Evolutionary conservation across 2,113 vertebrate genomes (phyloP).

Genomic region (Cyanoramphus novaezelandiae): DNA sequence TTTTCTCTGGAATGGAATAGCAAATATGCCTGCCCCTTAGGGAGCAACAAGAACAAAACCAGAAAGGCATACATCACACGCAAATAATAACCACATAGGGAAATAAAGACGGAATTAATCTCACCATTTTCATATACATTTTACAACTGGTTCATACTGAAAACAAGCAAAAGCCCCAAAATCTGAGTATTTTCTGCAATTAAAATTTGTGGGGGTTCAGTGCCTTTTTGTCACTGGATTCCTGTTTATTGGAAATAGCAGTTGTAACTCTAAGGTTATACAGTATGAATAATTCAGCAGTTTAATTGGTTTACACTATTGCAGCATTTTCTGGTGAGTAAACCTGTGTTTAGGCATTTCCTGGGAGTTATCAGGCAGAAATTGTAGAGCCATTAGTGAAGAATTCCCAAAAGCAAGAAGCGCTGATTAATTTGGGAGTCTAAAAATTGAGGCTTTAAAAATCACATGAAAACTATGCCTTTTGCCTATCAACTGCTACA

Average conservation of each 20-base stretch:
- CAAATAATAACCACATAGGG: neutral
- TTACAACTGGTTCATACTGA: neutral
- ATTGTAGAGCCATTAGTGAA: neutral
- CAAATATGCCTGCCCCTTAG: neutral
- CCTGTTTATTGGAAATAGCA: neutral
- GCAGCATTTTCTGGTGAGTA: neutral
- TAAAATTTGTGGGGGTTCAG: neutral
- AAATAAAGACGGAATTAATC: neutral
- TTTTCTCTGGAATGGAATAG: neutral
- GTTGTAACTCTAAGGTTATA: neutral
- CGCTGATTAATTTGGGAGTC: neutral
- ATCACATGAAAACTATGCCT: neutral
- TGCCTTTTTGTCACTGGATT: neutral
- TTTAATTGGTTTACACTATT: neutral
- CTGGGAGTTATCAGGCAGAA: constrained; percentile 9
- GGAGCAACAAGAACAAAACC: neutral
- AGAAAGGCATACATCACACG: neutral
- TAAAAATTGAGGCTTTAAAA: neutral
- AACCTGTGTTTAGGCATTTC: neutral
- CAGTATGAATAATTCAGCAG: neutral
- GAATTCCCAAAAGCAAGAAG: neutral
- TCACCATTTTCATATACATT: neutral
- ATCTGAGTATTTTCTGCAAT: neutral
- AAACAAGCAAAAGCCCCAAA: neutral
- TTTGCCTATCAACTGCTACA: neutral